Base-by-base conservation (phyloP, 2,888 invertebrate genomes). In the Falcaria lacertinaria region DNA sequence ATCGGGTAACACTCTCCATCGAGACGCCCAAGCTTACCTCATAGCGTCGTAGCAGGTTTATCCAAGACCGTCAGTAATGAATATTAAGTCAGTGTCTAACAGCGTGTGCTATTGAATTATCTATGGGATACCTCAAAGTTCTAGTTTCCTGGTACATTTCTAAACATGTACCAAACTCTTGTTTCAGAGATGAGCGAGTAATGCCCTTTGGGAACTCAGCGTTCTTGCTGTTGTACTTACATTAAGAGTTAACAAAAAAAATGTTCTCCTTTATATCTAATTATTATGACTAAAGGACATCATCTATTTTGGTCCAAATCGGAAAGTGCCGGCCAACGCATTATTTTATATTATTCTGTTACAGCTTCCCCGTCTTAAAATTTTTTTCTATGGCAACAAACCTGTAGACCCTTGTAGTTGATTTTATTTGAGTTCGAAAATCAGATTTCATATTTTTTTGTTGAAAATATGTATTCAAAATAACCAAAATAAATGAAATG, bases 31-130 rank as follows among this genome's bases (percentile, higher is more conserved):
- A 45, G 64, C 62, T 66, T 62, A 62, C 57, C 45, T 51, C 40
- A 49, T 54, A 51, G 51, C 50, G 50, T 51, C 43, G 47, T 47
- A 43, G 48, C 52, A 59, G 68, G 68, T 69, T 72, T 71, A 74
- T 68, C 69, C 60, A 64, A 69, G 66, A 70, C 69, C 64, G 63
- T 48, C 58, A 50, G 60, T 70, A 74, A 79, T 81, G 79, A 80
- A 81, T 81, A 80, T 80, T 80, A 80, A 81, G 73, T 72, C 56
- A 59, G 50, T 54, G 60, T 57, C 64, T 60, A 62, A 63, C 66
- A 57, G 55, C 64, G 54, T 65, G 64, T 65, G 56, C 52, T 49
- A 53, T 64, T 73, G 65, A 70, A 73, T 74, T 71, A 74, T 68
- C 67, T 57, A 64, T 63, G 43, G 52, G 52, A 57, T 55, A 59